Conservation (phyloP, 2,888 invertebrate species). For the Acanthosoma haemorrhoidale region DNA sequence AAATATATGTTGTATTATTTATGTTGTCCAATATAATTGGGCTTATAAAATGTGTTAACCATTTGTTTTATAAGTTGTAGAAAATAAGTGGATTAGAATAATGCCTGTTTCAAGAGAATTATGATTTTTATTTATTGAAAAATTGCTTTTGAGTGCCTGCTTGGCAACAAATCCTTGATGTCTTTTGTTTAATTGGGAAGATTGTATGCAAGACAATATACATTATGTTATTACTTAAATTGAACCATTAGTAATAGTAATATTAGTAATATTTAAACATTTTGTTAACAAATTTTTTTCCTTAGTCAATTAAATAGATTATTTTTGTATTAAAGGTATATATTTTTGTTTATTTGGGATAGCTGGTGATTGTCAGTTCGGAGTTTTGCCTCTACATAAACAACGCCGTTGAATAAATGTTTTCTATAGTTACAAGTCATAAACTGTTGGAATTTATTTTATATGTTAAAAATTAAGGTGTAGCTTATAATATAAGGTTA, state of each 20-base stretch:
- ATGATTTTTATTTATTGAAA: too few species aligned
- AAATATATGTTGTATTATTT: too few species aligned
- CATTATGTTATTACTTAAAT: not conserved
- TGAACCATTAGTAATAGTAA: not conserved
- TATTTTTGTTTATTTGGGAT: not conserved
- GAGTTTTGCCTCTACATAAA: too few species aligned
- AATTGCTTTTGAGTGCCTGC: not conserved
- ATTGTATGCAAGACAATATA: too few species aligned
- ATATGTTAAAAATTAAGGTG: not conserved
- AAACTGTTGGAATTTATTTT: not conserved
- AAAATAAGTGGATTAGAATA: too few species aligned
- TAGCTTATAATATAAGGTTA: not conserved
- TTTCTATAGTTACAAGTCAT: not conserved
- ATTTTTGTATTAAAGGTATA: not conserved
- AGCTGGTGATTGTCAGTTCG: not conserved
- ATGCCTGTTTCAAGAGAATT: too few species aligned
- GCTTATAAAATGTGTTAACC: too few species aligned
- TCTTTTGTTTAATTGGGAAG: not conserved
- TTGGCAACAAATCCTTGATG: not conserved
- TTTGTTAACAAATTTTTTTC: not conserved
- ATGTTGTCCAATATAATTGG: too few species aligned
- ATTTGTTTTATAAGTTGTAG: too few species aligned
- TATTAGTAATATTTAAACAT: not conserved
- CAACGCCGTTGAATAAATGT: not conserved
- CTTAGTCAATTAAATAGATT: not conserved